Evolutionary conservation across 2,113 vertebrate genomes (phyloP), one percentile per base, ranked within the genome.

Genomic region (Melanerpes formicivorus): DNA sequence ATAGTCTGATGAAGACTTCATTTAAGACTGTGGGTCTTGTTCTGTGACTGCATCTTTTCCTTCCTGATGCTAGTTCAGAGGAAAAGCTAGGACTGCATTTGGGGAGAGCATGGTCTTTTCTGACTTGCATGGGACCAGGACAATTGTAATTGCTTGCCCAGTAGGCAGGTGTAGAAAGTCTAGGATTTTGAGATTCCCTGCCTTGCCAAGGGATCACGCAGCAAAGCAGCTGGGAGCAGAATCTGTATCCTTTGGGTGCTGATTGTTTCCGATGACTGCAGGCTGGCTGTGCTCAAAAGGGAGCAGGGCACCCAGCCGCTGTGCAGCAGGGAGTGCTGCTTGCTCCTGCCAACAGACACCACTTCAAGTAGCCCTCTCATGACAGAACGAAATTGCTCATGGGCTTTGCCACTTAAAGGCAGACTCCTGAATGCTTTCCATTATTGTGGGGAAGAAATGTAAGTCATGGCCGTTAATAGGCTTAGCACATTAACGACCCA

Each of bases 401-500:
- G 87, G 84, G 66, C 66, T 85, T 94, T 94, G 64, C 89, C 88
- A 76, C 66, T 84, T 72, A n/a, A 63, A 83, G 87, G 54, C 78
- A 82, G 71, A 52, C 14, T 65, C 69, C 83, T 84, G 84, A 88
- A 80, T 93, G 73, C 70, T 86, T 80, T 54, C 60, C 80, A 56
- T 80, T 87, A 67, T 87, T 71, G 76, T 10, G 29, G 87, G 88
- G 85, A 84, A 91, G 84, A 96, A 84, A 84, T 92, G 50, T 69
- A 96, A 96, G 55, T 32, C 64, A 4, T 59, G 60, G 65, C 78
- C 87, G 66, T 79, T 91, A 87, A 88, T 90, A 91, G 83, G 88
- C 88, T 96, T 89, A 92, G 87, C 82, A 63, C 9, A 7, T 72
- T 90, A 95, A 88, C 0, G 34, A 84, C 93, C 93, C 95, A 91